Evolutionary conservation across 2,888 invertebrate species (phyloP).

Genomic region (Gymnocheta viridis): DNA sequence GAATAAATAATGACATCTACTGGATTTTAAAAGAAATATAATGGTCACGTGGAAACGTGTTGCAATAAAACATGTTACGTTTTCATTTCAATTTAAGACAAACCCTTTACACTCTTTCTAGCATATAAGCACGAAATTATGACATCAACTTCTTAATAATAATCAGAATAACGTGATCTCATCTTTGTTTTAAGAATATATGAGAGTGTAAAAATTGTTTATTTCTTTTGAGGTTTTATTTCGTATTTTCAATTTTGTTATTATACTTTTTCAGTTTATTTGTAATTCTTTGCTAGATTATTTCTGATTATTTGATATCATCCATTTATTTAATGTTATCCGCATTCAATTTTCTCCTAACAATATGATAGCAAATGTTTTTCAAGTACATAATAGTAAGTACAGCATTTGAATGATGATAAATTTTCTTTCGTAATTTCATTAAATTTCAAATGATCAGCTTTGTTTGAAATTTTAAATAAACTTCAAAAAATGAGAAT

Average conservation of each 20-base stretch:
- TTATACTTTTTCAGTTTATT: not conserved
- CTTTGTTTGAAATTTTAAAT: too few species aligned
- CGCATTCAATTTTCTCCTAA: too few species aligned
- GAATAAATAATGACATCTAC: not conserved
- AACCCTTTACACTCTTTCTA: not conserved
- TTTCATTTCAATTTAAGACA: not conserved
- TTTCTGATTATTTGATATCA: too few species aligned
- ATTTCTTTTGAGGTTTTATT: not conserved
- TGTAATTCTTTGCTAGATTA: not conserved
- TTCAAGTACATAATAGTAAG: too few species aligned
- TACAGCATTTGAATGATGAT: too few species aligned
- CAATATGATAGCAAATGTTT: too few species aligned
- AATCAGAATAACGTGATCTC: not conserved
- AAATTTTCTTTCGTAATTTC: too few species aligned
- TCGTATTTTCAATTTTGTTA: not conserved
- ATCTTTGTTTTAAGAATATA: not conserved
- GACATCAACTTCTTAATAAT: not conserved
- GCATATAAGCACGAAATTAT: not conserved
- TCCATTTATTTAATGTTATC: too few species aligned
- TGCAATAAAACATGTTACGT: not conserved
- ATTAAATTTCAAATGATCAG: too few species aligned
- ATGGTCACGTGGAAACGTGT: not conserved
- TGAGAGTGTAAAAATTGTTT: not conserved
- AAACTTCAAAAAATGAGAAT: too few species aligned
- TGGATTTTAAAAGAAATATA: not conserved